Base-by-base conservation (phyloP, 2,113 vertebrate genomes). In the Cygnus atratus region DNA sequence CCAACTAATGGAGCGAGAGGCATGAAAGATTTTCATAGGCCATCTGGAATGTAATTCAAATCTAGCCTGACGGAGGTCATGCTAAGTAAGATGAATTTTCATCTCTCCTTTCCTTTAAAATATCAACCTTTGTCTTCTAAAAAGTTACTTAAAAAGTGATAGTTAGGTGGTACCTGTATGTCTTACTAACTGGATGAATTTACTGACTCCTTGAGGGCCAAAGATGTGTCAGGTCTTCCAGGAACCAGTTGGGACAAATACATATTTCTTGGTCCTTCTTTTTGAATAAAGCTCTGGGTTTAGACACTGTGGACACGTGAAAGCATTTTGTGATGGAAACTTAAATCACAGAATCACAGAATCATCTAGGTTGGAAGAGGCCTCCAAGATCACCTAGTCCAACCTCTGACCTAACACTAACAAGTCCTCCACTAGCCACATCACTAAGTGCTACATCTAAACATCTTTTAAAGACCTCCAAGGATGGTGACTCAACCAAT, bases 1-100 rank as follows among this genome's bases (percentile, higher is more conserved):
- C 93, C 95, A 96, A 72, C 93, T 96, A 98, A 97, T 96, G 97
- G 96, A 97, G 95, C 28, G 3, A 97, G 96, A 97, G 96, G 96
- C 93, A 72, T 90, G 84, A 96, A 92, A 46, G 92, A 96, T 96
- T 95, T 95, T 96, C 84, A 12, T 74, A 39, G 93, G 76, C 80
- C 58, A 57, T 29, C 73, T 93, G 92, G 94, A 97, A 91, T 71
- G 93, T 95, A 98, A 97, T 96, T 97, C 96, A 97, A 93, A 96
- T 66, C 66, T 96, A 81, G 67, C 86, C 77, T 3, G 43, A 82
- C 71, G 59, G 92, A 97, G 92, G 90, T 96, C 93, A 88, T 54
- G 55, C 6, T 79, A 95, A 92, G 77, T 84, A 85, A 97, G 94
- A 97, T 97, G 39, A 94, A 97, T 97, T 93, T 80, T 73, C 83